Base-by-base conservation (phyloP, 1,140 invertebrate species). In the Pararge aegeria region DNA sequence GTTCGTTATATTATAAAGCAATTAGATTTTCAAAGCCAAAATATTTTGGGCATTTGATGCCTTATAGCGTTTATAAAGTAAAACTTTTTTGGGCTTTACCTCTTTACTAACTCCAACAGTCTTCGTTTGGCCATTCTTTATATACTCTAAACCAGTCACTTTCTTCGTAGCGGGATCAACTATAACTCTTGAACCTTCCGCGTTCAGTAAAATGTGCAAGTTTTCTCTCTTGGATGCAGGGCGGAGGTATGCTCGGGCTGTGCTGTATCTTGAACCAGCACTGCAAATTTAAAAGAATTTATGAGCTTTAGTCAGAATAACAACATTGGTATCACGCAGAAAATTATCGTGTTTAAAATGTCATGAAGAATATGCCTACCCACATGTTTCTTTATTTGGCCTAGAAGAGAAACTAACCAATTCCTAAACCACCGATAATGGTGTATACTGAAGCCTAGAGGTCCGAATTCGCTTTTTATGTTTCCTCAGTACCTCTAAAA, bases 161-260 rank as follows among this genome's bases (percentile, higher is more conserved):
- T 81, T 91, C 69, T 92, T 93, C 10, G 84, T 84, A 1, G 62
- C 69, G 2, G 90, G 90, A 62, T 92, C 78, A 7, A 92, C 75
- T n/a, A 91, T 61, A 13, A 92, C 73, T 42, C 91, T 93, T 0
- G 92, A 93, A 0, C 91, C 95, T 0, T 92, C 91, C 0, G 95
- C 92, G 53, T 95, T 94, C 0, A 95, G 64, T 58, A 92, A 73
- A 0, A 96, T 88, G 63, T 95, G 91, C 0, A 97, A 87, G 83
- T 97, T 97, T 2, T 82, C 75, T 0, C 97, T 90, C 0, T 95
- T 78, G 2, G 95, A 89, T 0, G 94, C 94, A 0, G 97, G 97
- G 9, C 96, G 85, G 0, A 99, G 86, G 73, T 97, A 99, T 0
- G 95, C 97, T 76, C 97, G 96, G 0, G 94, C 91, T 10, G 91